Conservation (phyloP, 2,888 invertebrate species). For the Xestobium rufovillosum region DNA sequence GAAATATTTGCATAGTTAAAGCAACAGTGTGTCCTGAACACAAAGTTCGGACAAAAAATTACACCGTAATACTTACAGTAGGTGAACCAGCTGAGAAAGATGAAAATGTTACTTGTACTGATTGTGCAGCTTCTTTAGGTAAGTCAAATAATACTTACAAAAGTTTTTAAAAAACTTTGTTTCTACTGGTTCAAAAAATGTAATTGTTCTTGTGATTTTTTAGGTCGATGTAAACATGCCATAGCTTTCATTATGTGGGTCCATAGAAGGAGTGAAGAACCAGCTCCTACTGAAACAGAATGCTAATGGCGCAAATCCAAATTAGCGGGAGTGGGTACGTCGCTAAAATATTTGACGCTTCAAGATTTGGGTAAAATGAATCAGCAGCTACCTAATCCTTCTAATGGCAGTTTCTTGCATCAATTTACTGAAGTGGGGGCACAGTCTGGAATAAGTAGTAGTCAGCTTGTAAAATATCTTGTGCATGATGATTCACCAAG, state of each 20-base stretch:
- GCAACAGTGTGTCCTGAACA: conserved; percentile 22
- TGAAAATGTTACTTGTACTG: conserved; percentile 15
- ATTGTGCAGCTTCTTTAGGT: conserved; percentile 22
- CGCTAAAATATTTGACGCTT: conserved; percentile 14
- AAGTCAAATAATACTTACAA: no score
- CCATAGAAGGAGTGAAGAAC: conserved; percentile 14
- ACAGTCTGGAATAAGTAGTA: no score
- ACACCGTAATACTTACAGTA: conserved; percentile 15
- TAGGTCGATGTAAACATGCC: conserved; percentile 10
- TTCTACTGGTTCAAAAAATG: no score
- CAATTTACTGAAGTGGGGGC: no score
- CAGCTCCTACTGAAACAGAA: conserved; percentile 1
- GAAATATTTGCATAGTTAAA: conserved; percentile 16
- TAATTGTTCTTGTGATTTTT: no score
- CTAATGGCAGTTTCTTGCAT: no score
- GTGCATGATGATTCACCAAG: no score
- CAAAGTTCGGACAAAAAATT: conserved; percentile 19
- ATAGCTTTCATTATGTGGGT: conserved; percentile 14
- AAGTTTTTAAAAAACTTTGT: no score
- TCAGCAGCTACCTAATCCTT: no score
- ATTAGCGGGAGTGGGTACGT: conserved; percentile 15
- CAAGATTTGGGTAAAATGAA: no score
- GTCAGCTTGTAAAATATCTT: no score
- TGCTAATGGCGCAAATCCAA: neutral
- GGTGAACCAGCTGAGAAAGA: conserved; percentile 18